Evolutionary conservation across 2,113 vertebrate genomes (phyloP).

Genomic region (Lagopus leucura): DNA sequence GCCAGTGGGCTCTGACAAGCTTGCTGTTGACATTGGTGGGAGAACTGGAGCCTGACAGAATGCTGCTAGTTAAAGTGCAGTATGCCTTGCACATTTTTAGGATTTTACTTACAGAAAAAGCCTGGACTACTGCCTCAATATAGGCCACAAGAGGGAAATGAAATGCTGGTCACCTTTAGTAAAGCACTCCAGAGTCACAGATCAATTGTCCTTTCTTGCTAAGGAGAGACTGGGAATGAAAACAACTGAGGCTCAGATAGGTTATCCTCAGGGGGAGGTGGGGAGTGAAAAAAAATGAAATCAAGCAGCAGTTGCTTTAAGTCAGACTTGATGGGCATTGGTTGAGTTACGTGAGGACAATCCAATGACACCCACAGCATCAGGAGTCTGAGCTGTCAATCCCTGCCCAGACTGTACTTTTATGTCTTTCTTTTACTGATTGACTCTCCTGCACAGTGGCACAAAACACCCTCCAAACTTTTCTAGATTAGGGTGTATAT

Average conservation of each 20-base stretch:
- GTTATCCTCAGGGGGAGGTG: neutral
- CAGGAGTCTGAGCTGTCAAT: neutral
- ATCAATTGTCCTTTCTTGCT: conserved; percentile 11
- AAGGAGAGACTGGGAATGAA: neutral
- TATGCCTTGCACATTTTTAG: neutral
- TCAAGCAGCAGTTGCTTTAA: neutral
- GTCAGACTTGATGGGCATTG: neutral
- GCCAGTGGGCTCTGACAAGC: neutral
- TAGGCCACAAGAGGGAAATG: neutral
- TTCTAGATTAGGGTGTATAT: neutral
- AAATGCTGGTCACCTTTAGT: conserved; percentile 3
- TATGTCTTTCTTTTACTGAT: neutral
- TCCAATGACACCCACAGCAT: neutral
- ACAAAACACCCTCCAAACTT: neutral
- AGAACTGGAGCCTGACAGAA: neutral
- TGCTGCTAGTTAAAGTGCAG: neutral
- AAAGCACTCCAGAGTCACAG: neutral
- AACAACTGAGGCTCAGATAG: neutral
- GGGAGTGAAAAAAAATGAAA: neutral
- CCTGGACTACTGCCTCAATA: neutral
- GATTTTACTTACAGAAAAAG: neutral
- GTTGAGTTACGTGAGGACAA: neutral
- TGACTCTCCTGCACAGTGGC: neutral
- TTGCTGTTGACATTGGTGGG: neutral
- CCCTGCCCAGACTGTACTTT: neutral